Percentiles rank a stretch among this genome's conserved stretches.
These are phyloP conservation scores for Mantis religiosa DNA, from an alignment of 2,888 invertebrate species.

Conservation along the genomic window DNA sequence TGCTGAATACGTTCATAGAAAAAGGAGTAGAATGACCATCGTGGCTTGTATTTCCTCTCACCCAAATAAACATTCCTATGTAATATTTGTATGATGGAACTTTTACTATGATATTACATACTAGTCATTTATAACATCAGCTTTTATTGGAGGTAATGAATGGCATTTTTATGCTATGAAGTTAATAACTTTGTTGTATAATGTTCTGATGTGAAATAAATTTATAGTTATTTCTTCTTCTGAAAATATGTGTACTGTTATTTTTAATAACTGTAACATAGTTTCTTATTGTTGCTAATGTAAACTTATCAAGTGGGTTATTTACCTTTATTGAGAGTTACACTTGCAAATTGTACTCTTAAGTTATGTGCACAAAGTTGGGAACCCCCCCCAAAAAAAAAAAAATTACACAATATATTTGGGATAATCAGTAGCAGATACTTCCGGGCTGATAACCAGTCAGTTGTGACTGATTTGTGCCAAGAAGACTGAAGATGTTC, in stretches of 20 bases:
- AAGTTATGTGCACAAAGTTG: too few species aligned
- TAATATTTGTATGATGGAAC: background rate
- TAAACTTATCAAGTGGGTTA: too few species aligned
- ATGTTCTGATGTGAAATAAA: constrained; percentile 25
- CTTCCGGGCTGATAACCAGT: too few species aligned
- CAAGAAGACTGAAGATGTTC: too few species aligned
- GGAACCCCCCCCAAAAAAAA: too few species aligned
- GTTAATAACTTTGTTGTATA: constrained; percentile 15
- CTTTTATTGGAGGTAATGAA: background rate
- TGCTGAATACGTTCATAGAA: background rate
- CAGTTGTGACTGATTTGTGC: too few species aligned
- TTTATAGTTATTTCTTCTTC: constrained; percentile 26
- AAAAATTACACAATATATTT: too few species aligned
- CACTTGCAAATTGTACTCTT: too few species aligned
- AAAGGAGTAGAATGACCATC: background rate
- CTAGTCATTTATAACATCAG: constrained; percentile 6
- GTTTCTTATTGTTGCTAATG: background rate
- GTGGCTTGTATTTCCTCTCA: background rate
- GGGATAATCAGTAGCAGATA: too few species aligned
- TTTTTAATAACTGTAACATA: background rate
- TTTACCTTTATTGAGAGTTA: too few species aligned
- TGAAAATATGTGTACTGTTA: background rate
- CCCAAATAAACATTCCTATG: background rate
- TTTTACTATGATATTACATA: constrained; percentile 2
- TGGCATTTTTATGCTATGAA: background rate